Base-by-base conservation (phyloP, 2,797 vertebrate genomes). In the Choloepus didactylus region DNA sequence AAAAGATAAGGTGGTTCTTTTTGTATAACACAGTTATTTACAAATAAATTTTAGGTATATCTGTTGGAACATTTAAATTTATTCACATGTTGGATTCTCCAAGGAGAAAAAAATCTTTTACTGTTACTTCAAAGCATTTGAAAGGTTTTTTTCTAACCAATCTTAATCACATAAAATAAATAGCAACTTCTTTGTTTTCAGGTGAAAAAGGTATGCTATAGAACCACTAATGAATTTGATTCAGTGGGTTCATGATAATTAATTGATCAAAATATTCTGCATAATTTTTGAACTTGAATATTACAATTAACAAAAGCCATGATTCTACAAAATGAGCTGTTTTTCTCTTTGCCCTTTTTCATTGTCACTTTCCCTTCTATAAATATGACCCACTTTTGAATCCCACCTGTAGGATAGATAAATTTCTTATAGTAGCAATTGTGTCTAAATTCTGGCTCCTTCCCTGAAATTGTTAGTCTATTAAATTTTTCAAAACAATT, bases 211-310 rank as follows among this genome's bases (percentile, higher is more conserved):
- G 62, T 92, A 35, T 8, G 87, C 86, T 18, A 18, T 49, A 56
- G 66, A 93, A 87, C 72, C 14, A 46, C 64, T 87, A 80, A 11
- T 96, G n/a, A 82, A 92, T 44, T 75, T 94, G 76, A 87, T 75
- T 59, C 18, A 66, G 44, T 66, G 25, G 12, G 3, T 75, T 29
- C n/a, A 6, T 73, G 31, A 60, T 73, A 93, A 93, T 92, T 44
- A 41, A 91, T 92, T 82, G 38, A 89, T 56, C 83, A 90, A 96
- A 94, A 91, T 75, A 86, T 38, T 84, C 84, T 44, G 73, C 31
- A 60, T 75, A 54, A 35, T 51, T 7, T 89, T 93, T 87, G 89
- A 77, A 80, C 72, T 89, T 96, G 27, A 76, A 59, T n/a, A 90
- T 82, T 97, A 60, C 35, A 82, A 91, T 92, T 87, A 85, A 59